Evolutionary conservation across 37 sponge, comb jelly and placozoan genomes (phyloP).

Genomic region (Mnemiopsis leidyi): DNA sequence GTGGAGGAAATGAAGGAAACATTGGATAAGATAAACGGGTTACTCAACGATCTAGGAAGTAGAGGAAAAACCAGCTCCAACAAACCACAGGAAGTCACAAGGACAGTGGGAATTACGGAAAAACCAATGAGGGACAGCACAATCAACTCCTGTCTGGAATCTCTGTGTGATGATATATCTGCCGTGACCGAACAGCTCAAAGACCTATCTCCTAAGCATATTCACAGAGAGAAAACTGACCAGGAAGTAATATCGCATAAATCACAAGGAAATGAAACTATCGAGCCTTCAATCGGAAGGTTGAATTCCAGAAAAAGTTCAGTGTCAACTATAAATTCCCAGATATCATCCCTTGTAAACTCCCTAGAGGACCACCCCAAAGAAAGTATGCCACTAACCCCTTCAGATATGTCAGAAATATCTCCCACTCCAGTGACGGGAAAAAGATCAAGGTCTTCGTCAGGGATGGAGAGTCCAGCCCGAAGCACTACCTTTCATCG

Average conservation of each 20-base stretch:
- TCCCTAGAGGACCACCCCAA: not conserved
- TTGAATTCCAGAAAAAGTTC: not conserved
- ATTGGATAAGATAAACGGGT: not conserved
- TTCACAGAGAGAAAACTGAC: not conserved
- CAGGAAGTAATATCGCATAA: not conserved
- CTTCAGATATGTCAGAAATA: not conserved
- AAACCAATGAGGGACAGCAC: not conserved
- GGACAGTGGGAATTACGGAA: not conserved
- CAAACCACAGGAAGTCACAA: not conserved
- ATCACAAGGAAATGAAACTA: not conserved
- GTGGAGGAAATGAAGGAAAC: slow-evolving; percentile 30
- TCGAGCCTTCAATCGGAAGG: not conserved
- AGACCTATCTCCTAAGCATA: not conserved
- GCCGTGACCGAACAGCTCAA: not conserved
- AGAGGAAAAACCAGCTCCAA: not conserved
- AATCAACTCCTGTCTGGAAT: slow-evolving; percentile 10
- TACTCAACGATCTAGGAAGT: not conserved
- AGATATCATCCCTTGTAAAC: not conserved
- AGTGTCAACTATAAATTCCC: not conserved
- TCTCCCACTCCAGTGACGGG: not conserved
- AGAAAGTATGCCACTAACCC: not conserved
- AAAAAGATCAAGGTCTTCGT: not conserved
- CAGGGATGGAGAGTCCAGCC: not conserved
- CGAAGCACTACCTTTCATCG: not conserved
- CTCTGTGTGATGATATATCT: not conserved